Evolutionary conservation across 2,888 invertebrate genomes (phyloP).

Genomic region (Anarsia innoxiella): DNA sequence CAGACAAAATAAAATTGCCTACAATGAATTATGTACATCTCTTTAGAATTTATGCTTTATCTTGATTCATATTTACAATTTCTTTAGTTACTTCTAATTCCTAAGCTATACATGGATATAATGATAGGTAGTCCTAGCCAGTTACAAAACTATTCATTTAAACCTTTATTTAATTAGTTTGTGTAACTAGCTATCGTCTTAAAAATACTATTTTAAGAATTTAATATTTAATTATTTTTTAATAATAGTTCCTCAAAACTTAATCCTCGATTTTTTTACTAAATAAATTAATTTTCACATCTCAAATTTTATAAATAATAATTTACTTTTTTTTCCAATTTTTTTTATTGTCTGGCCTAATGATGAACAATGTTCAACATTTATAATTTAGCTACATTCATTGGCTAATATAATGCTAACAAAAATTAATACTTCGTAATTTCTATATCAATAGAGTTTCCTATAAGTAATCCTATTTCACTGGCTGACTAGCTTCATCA

Average conservation of each 20-base stretch:
- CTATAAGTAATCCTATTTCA: conserved; percentile 13
- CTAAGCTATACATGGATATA: conserved; percentile 25
- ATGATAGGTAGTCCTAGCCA: no score
- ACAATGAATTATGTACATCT: conserved; percentile 56
- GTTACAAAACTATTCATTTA: no score
- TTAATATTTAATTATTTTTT: conserved; percentile 18
- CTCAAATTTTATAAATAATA: conserved; percentile 26
- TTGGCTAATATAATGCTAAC: conserved; percentile 14
- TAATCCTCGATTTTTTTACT: conserved; percentile 19
- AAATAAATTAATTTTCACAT: conserved; percentile 20
- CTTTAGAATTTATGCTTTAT: conserved; percentile 71
- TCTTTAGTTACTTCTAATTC: conserved; percentile 28
- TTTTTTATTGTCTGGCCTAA: conserved; percentile 36
- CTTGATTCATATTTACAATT: conserved; percentile 52
- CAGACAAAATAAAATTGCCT: conserved; percentile 43
- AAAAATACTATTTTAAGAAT: conserved; percentile 18
- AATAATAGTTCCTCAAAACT: conserved; percentile 17
- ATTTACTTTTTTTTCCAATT: no score
- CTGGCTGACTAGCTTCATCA: conserved; percentile 27
- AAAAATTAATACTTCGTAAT: conserved; percentile 7
- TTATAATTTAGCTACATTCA: conserved; percentile 17
- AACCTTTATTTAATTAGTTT: no score
- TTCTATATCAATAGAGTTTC: background rate
- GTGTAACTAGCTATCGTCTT: background rate
- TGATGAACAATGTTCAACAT: conserved; percentile 37